A percentile compares a stretch with the other conserved stretches of the same genome.
These are phyloP conservation scores for Drosophila kokeensis DNA, from an alignment of 2,888 invertebrate species.

Conservation along the genomic window DNA sequence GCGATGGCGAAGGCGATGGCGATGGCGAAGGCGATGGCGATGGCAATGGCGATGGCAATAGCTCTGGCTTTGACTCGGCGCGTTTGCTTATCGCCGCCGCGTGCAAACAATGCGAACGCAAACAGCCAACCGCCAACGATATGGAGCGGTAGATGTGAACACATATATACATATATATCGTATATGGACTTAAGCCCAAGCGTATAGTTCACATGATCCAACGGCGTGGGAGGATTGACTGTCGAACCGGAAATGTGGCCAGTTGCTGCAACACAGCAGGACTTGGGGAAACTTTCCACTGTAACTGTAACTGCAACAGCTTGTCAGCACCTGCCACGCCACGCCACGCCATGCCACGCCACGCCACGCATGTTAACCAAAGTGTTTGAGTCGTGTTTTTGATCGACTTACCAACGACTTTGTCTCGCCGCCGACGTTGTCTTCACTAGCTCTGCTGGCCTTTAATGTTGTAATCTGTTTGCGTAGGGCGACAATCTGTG, in stretches of 20 bases:
- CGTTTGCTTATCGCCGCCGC: constrained; percentile 56
- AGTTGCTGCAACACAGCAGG: constrained; percentile 5
- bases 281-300: background rate
- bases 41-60: constrained; percentile 15
- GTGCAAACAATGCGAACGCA: constrained; percentile 49
- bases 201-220: constrained; percentile 25
- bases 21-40: constrained; percentile 16
- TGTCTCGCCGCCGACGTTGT: constrained; percentile 30
- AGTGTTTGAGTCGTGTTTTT: constrained; percentile 10
- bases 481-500: constrained; percentile 84
- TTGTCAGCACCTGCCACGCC: constrained; percentile 18
- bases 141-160: constrained; percentile 27
- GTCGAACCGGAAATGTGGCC: constrained; percentile 9
- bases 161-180: constrained; percentile 3
- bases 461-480: constrained; percentile 84
- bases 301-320: constrained; percentile 7
- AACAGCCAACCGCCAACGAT: constrained; percentile 37
- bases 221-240: background rate
- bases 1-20: constrained; percentile 14
- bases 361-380: constrained; percentile 33
- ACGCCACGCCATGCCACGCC: constrained; percentile 4
- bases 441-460: constrained; percentile 72
- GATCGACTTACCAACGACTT: constrained; percentile 79
- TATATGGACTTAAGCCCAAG: background rate
- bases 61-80: constrained; percentile 6